phyloP scores from a whole-genome alignment of 2,888 invertebrate genomes.

The Epicampocera succincta region DNA sequence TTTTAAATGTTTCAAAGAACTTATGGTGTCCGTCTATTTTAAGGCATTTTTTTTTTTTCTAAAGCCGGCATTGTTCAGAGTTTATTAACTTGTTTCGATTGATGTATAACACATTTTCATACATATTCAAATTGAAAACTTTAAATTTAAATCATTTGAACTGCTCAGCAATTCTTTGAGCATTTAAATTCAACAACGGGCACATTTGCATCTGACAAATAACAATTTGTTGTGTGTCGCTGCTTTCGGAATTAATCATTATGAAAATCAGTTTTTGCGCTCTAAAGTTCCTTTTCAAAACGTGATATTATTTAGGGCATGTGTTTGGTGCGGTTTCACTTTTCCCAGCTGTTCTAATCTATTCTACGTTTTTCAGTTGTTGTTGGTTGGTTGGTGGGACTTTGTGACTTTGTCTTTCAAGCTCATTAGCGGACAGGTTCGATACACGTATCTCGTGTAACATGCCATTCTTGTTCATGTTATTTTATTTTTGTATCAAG shows the following conservation, averaged over 20 bases:
- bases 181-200: no score
- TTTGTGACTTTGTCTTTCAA: constrained; percentile 42
- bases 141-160: constrained; percentile 3
- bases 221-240: constrained; percentile 35
- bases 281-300: constrained; percentile 58
- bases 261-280: constrained; percentile 29
- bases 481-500: constrained; percentile 1
- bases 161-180: no score
- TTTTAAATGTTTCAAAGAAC: constrained; percentile 12
- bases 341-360: not conserved
- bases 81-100: constrained; percentile 54
- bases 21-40: not conserved
- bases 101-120: not conserved
- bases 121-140: constrained; percentile 7
- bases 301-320: constrained; percentile 64
- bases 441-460: constrained; percentile 48
- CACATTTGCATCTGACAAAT: constrained; percentile 50
- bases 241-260: constrained; percentile 38
- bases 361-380: not conserved
- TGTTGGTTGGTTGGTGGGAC: constrained; percentile 3
- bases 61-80: constrained; percentile 33
- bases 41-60: no score
- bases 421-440: constrained; percentile 57
- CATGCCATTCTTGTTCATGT: constrained; percentile 46
- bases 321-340: not conserved